These are phyloP conservation scores for Zaprionus nigranus DNA, from an alignment of 1,140 invertebrate species.

Conservation along the genomic window DNA sequence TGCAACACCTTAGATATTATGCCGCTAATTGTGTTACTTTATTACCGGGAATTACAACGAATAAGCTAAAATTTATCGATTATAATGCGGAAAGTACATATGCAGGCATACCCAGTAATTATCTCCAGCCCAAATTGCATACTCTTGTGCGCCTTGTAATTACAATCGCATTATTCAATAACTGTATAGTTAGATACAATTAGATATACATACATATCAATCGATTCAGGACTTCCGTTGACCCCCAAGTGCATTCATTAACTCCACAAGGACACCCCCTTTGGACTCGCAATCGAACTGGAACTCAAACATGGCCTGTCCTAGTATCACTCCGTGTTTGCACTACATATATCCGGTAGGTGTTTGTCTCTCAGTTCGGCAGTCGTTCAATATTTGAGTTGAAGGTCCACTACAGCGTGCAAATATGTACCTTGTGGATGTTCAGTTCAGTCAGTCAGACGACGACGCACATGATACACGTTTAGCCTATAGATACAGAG, in stretches of 20 bases:
- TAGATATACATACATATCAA: not conserved
- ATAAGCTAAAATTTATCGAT: not conserved
- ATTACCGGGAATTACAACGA: conserved; percentile 11
- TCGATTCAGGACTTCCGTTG: not conserved
- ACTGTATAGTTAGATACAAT: not conserved
- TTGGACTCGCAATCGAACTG: not conserved
- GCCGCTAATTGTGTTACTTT: conserved; percentile 10
- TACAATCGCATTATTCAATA: conserved; percentile 20
- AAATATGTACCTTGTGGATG: conserved; percentile 47
- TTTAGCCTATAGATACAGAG: conserved; percentile 24
- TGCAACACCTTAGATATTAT: conserved; percentile 6
- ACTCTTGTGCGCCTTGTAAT: conserved; percentile 6
- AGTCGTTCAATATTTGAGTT: conserved; percentile 55
- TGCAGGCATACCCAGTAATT: conserved; percentile 16
- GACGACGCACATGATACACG: conserved; percentile 10
- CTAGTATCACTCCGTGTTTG: not conserved
- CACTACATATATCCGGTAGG: conserved; percentile 16
- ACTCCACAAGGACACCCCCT: conserved; percentile 5
- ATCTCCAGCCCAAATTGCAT: not conserved
- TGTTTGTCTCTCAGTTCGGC: conserved; percentile 5
- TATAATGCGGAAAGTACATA: conserved; percentile 5
- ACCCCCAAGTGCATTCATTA: conserved; percentile 5
- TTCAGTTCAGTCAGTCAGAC: conserved; percentile 22
- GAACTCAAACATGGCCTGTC: not conserved
- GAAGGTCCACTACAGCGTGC: conserved; percentile 50